These are phyloP conservation scores for Cataglyphis livida DNA, from an alignment of 2,888 invertebrate genomes.

Conservation along the genomic window DNA sequence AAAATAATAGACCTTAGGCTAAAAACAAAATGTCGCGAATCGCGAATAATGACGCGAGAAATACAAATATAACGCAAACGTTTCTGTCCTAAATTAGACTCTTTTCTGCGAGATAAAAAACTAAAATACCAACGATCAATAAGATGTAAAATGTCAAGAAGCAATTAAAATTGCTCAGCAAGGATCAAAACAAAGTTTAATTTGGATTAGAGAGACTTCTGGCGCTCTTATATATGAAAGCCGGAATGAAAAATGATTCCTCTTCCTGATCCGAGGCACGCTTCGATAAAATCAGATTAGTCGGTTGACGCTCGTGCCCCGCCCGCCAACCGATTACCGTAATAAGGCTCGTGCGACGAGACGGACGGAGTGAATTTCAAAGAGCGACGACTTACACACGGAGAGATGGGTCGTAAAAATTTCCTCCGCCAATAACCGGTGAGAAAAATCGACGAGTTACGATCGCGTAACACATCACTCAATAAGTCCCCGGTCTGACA, in stretches of 20 bases:
- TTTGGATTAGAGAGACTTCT: background rate
- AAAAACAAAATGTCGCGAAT: background rate
- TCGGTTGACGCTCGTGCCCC: background rate
- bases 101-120: background rate
- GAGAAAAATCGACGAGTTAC: slow-evolving; percentile 34
- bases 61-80: background rate
- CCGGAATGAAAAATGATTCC: background rate
- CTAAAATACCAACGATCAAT: background rate
- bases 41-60: background rate
- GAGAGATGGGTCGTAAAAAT: background rate
- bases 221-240: background rate
- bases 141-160: too few relatives aligned
- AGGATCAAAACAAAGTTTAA: background rate
- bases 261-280: background rate
- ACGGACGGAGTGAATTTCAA: background rate
- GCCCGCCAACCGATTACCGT: background rate
- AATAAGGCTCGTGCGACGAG: background rate
- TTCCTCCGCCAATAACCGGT: slow-evolving; percentile 24
- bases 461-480: too few relatives aligned
- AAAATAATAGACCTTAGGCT: background rate
- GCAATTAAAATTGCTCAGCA: too few relatives aligned
- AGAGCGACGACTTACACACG: background rate
- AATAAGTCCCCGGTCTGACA: too few relatives aligned
- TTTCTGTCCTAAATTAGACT: too few relatives aligned
- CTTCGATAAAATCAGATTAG: slow-evolving; percentile 11